Base-by-base conservation (phyloP, 1,140 invertebrate genomes). In the Drepana arcuata region DNA sequence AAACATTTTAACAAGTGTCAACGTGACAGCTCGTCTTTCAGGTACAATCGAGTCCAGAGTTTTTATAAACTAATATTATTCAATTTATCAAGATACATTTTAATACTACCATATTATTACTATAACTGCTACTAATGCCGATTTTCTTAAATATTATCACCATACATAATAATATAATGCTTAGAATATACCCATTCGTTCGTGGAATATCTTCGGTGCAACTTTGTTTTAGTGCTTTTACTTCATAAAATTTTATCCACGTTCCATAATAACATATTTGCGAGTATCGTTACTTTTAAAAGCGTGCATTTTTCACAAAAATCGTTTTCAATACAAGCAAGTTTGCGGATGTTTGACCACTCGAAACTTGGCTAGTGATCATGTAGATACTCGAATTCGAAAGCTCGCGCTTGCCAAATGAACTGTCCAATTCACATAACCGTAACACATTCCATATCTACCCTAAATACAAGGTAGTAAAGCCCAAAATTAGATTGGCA, bases 341-440 rank as follows among this genome's bases (percentile, higher is more conserved):
- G 18, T 31, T 10, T 25, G 10, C 33, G 41, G 36, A 43, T 40
- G 28, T 27, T 40, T 35, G 33, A 34, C 32, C 32, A 42, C 33
- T 44, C 24, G 27, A 49, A 43, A 43, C 37, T 49, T 49, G 47
- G 47, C 47, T 31, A 14, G 35, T 33, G 35, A 29, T 44, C 36
- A 39, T 34, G 32, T 48, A 37, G 28, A 40, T 36, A 41, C 42
- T 46, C 21, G 34, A 29, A 42, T 42, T 40, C 36, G 18, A 47
- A 47, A 46, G 41, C 26, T 23, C 18, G 15, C 21, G 37, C 36
- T 41, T 46, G 48, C 48, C 42, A 51, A 51, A 51, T 51, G 42
- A 45, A 42, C 48, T 41, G 14, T 28, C 34, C 29, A 21, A 13
- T 29, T 5, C 11, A 18, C 7, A 38, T 28, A 37, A n/a, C n/a